These are phyloP conservation scores for Nysson spinosus DNA, from an alignment of 2,888 invertebrate species.

Conservation along the genomic window DNA sequence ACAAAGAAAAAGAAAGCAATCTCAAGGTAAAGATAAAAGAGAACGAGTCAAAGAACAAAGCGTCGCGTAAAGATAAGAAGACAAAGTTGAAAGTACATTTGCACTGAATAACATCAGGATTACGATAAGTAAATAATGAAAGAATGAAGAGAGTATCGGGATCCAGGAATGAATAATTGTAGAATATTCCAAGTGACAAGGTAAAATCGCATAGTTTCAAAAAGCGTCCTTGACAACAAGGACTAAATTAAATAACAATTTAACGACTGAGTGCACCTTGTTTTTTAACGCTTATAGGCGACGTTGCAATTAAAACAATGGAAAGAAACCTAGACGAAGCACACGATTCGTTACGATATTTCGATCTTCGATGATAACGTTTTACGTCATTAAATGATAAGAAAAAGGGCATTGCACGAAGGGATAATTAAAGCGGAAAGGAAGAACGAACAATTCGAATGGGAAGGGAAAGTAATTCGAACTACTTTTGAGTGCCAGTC, in stretches of 20 bases:
- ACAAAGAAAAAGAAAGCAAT: too few species aligned
- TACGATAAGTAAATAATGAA: background rate
- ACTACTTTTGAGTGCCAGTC: too few species aligned
- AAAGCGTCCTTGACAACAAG: constrained; percentile 11
- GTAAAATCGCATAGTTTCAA: too few species aligned
- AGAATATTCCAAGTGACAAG: too few species aligned
- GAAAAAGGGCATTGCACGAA: constrained; percentile 19
- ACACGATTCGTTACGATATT: background rate
- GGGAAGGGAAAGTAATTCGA: too few species aligned
- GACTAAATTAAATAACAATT: constrained; percentile 20
- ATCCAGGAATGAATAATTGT: too few species aligned
- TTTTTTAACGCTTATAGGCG: constrained; percentile 50
- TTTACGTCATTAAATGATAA: constrained; percentile 6
- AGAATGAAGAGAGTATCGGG: too few species aligned
- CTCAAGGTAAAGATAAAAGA: too few species aligned
- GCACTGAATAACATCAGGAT: too few species aligned
- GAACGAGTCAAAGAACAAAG: too few species aligned
- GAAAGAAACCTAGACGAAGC: background rate
- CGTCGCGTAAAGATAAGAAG: too few species aligned
- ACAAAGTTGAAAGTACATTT: too few species aligned
- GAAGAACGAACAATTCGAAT: background rate
- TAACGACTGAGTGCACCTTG: constrained; percentile 42
- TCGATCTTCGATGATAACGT: constrained; percentile 12
- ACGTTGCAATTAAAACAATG: constrained; percentile 17
- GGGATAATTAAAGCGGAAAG: background rate